Evolutionary conservation across 2,797 vertebrate genomes (phyloP), one percentile per base, ranked within the genome.

Genomic region (Eremophila alpestris): DNA sequence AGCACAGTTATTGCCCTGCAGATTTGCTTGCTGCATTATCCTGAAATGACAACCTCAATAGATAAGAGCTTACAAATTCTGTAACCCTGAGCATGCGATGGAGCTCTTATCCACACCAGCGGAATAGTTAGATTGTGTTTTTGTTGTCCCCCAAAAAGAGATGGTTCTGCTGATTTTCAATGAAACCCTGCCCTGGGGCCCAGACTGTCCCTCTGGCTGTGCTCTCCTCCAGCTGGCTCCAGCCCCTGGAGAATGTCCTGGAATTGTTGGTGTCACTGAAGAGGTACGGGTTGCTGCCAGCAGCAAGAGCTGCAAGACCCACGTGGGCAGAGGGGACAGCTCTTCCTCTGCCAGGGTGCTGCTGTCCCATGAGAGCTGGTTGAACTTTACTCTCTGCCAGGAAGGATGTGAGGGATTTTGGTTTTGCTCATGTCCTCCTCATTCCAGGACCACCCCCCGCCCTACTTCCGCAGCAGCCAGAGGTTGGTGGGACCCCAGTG

Each of bases 391-490:
- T 63, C 3, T 6, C 51, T 51, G 36, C 48, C 0, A 0, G 29
- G 30, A 2, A 11, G 20, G 41, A 46, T 21, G 34, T 13, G 46
- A 78, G 46, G 69, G 41, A 54, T 65, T 82, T 86, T 0, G 2
- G 40, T 49, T 79, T 49, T 89, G 34, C 58, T 88, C 55, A 76
- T 3, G 1, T 62, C 65, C 78, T 52, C 41, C 40, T 76, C 5
- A 0, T 81, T 71, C 11, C 95, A 98, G 98, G 97, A 98, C 27
- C 76, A 93, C 11, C 98, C 97, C 55, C 97, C 98, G 2, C 98
- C 98, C 83, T 98, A 98, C 95, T 98, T 98, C 97, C 98, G 97
- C 97, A 98, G 98, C 97, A 98, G 97, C 86, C 98, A 99, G 96
- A 97, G 97, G 6, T 97, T 99, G 94, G 98, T 98, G 86, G 97